phyloP scores from a whole-genome alignment of 2,797 vertebrate species.

The Phrynocephalus guinanensis region DNA sequence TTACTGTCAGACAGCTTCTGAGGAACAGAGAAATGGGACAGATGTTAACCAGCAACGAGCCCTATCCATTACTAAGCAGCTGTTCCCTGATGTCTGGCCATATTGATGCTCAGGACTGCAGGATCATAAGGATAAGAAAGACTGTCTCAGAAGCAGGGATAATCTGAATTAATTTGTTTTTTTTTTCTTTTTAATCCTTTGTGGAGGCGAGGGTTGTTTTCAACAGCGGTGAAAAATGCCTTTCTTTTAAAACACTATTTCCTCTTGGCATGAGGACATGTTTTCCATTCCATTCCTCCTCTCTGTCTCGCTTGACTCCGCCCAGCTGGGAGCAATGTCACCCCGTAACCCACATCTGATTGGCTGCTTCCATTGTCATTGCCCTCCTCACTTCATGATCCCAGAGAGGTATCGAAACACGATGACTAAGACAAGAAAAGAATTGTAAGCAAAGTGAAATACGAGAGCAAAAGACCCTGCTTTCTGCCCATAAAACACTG shows the following conservation, averaged over 20 bases:
- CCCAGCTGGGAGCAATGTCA: too few species aligned
- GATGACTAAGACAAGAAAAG: slow-evolving; percentile 81
- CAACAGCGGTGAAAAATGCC: neutral
- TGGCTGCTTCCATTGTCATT: neutral
- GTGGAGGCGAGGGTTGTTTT: neutral
- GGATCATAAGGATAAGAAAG: neutral
- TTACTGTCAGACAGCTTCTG: slow-evolving; percentile 12
- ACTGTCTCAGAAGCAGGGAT: neutral
- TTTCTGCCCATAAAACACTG: neutral
- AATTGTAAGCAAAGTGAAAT: slow-evolving; percentile 25
- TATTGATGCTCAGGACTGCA: neutral
- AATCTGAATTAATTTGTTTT: neutral
- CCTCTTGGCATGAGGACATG: too few species aligned
- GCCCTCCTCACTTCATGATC: neutral
- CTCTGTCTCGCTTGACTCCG: too few species aligned
- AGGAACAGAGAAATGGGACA: neutral
- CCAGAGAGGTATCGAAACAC: slow-evolving; percentile 76
- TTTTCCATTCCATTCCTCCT: too few species aligned
- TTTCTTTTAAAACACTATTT: neutral
- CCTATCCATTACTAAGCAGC: neutral
- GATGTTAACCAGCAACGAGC: neutral
- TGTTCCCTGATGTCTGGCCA: neutral
- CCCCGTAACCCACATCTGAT: neutral
- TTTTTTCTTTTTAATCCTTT: too few species aligned
- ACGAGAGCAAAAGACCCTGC: slow-evolving; percentile 24